phyloP scores from a whole-genome alignment of 2,797 vertebrate species.

The Moxostoma hubbsi region DNA sequence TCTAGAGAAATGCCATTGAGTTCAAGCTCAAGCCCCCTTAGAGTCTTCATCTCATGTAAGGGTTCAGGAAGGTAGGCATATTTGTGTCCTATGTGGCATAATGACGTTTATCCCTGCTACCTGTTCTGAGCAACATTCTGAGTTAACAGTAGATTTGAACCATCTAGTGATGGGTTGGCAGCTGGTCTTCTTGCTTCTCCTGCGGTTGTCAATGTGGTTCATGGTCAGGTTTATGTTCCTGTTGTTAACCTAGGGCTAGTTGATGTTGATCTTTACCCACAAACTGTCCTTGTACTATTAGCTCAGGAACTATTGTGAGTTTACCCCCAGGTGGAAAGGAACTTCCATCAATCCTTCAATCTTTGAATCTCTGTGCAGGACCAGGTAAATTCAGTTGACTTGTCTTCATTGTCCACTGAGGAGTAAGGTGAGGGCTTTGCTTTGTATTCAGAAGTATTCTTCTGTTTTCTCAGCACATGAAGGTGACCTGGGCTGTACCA shows the following conservation, averaged over 20 bases:
- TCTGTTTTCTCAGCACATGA: constrained; percentile 33
- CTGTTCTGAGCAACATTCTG: no score
- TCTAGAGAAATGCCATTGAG: no score
- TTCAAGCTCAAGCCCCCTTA: no score
- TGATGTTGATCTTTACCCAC: neutral
- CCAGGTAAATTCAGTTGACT: neutral
- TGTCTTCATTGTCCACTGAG: neutral
- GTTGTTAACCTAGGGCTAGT: neutral
- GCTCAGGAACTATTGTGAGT: neutral
- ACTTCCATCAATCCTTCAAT: neutral
- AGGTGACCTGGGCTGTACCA: constrained; percentile 33
- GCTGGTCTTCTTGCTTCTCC: neutral
- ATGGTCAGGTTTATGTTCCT: neutral
- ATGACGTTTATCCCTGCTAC: no score
- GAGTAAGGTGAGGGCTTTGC: neutral
- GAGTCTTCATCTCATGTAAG: no score
- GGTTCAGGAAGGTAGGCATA: no score
- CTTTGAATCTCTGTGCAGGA: no score
- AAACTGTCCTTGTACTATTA: neutral
- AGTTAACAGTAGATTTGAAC: no score
- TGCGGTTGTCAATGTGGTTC: neutral
- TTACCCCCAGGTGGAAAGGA: neutral
- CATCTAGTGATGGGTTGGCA: no score
- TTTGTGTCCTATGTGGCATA: no score
- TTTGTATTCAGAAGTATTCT: neutral